Conservation (phyloP, 2,888 invertebrate species). For the Yponomeuta plumbellus region DNA sequence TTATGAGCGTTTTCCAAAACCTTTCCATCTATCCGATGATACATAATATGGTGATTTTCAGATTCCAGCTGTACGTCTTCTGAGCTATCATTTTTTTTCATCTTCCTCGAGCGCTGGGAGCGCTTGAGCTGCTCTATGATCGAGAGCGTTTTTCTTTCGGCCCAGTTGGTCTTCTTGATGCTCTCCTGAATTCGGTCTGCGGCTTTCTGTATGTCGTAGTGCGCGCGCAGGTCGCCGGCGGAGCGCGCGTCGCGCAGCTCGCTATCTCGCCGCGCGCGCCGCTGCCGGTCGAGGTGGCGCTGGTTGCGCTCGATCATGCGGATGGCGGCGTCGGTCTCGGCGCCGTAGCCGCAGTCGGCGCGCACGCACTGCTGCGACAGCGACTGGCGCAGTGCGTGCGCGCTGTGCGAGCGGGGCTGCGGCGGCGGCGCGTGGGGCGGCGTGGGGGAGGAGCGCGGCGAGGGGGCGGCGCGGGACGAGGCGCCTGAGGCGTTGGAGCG, state of each 20-base stretch:
- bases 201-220: slow-evolving; percentile 58
- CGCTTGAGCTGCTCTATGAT: slow-evolving; percentile 67
- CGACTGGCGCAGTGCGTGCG: slow-evolving; percentile 64
- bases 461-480: slow-evolving; percentile 67
- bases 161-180: slow-evolving; percentile 71
- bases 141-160: slow-evolving; percentile 64
- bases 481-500: slow-evolving; percentile 75
- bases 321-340: slow-evolving; percentile 76
- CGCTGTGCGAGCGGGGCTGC: slow-evolving; percentile 58
- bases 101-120: slow-evolving; percentile 59
- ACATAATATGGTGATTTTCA: slow-evolving; percentile 64
- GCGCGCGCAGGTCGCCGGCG: slow-evolving; percentile 30
- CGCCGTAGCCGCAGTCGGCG: slow-evolving; percentile 65
- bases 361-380: slow-evolving; percentile 65
- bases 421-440: slow-evolving; percentile 48
- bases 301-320: slow-evolving; percentile 78
- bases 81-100: slow-evolving; percentile 59
- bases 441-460: slow-evolving; percentile 47
- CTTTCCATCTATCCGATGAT: slow-evolving; percentile 69
- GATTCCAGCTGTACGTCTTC: slow-evolving; percentile 70
- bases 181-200: slow-evolving; percentile 65
- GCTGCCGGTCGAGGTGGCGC: slow-evolving; percentile 76
- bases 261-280: slow-evolving; percentile 58
- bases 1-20: slow-evolving; percentile 74
- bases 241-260: slow-evolving; percentile 49